Evolutionary conservation across 2,888 invertebrate species (phyloP).

Genomic region (Teleiodes luculella): DNA sequence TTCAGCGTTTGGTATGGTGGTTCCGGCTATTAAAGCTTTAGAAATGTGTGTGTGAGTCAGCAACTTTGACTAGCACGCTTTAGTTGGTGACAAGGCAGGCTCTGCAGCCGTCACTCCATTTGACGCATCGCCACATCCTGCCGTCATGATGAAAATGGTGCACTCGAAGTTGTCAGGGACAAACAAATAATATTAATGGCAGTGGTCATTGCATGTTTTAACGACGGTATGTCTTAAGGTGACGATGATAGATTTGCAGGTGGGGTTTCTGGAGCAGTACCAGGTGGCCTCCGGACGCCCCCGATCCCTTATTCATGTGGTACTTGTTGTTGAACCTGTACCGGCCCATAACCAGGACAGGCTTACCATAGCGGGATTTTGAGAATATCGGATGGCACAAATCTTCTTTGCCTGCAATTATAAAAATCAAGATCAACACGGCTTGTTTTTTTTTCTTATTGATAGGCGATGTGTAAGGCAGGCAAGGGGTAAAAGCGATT

Average conservation of each 20-base stretch:
- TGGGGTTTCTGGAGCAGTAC: conserved; percentile 17
- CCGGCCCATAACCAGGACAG: not conserved
- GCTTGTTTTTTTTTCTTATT: not conserved
- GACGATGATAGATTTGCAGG: not conserved
- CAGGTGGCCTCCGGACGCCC: conserved; percentile 25
- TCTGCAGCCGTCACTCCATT: not conserved
- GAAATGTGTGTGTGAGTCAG: not conserved
- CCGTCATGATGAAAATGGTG: too few species aligned
- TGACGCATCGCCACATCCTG: not conserved
- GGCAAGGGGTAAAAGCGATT: too few species aligned
- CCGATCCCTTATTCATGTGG: conserved; percentile 21
- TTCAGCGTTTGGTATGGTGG: too few species aligned
- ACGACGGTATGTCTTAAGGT: conserved; percentile 24
- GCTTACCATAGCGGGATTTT: not conserved
- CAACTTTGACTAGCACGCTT: not conserved
- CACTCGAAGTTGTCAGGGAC: too few species aligned
- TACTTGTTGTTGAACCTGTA: conserved; percentile 23
- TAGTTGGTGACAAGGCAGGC: not conserved
- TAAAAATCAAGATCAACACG: not conserved
- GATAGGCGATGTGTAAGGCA: not conserved
- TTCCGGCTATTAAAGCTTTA: too few species aligned
- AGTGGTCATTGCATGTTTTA: not conserved
- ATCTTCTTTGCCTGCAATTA: not conserved
- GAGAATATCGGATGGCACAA: not conserved
- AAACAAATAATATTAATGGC: too few species aligned